phyloP scores from a whole-genome alignment of 2,888 invertebrate genomes.

The Lordiphosa fenestrarum region DNA sequence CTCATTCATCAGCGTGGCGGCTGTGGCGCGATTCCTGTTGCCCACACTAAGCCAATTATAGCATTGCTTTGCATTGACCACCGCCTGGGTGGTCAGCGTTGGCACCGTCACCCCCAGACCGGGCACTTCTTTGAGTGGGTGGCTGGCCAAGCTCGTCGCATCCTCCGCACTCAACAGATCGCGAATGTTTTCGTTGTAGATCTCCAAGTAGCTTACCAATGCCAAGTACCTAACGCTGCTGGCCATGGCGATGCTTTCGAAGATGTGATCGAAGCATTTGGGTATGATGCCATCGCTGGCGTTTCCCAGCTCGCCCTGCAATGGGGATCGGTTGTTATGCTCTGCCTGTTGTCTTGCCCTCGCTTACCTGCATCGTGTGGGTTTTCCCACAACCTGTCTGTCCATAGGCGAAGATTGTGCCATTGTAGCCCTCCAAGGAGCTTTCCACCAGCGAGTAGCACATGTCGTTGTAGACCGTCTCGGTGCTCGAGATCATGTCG shows the following conservation, averaged over 20 bases:
- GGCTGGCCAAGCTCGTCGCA: slow-evolving; percentile 71
- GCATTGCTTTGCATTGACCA: slow-evolving; percentile 89
- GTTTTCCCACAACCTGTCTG: slow-evolving; percentile 96
- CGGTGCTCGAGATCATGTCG: slow-evolving; percentile 88
- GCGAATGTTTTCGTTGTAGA: slow-evolving; percentile 96
- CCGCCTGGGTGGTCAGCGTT: slow-evolving; percentile 86
- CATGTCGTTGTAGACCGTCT: slow-evolving; percentile 92
- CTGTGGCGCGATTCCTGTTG: slow-evolving; percentile 89
- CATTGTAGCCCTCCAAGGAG: slow-evolving; percentile 94
- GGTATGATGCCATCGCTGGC: slow-evolving; percentile 84
- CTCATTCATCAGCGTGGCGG: slow-evolving; percentile 94
- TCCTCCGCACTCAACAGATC: slow-evolving; percentile 88
- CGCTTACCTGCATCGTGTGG: slow-evolving; percentile 90
- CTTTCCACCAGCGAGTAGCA: slow-evolving; percentile 91
- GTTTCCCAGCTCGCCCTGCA: slow-evolving; percentile 26
- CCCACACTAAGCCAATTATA: slow-evolving; percentile 87
- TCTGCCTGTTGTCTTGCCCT: too few relatives aligned
- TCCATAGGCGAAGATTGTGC: slow-evolving; percentile 95
- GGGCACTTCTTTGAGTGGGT: slow-evolving; percentile 81
- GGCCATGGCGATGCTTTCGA: slow-evolving; percentile 90
- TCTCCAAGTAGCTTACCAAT: slow-evolving; percentile 88
- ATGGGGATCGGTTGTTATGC: neutral
- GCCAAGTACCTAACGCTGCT: slow-evolving; percentile 85
- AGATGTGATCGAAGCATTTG: slow-evolving; percentile 92
- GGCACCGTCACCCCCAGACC: slow-evolving; percentile 82